Base-by-base conservation (phyloP, 1,140 invertebrate genomes). In the Nymphalis io region DNA sequence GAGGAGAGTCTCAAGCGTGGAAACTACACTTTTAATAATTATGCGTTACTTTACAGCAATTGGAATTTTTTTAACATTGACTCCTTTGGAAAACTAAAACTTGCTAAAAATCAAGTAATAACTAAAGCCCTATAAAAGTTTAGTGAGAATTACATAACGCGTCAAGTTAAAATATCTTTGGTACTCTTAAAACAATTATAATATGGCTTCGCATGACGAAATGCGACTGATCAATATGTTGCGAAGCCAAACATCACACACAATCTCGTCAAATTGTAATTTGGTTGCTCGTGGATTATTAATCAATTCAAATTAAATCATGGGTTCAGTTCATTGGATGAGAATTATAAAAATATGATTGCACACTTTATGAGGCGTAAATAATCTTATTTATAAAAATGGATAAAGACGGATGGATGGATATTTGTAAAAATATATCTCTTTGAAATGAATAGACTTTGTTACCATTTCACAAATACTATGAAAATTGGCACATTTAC, bases 181-280 rank as follows among this genome's bases (percentile, higher is more conserved):
- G 8, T 51, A 21, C 46, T 10, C 46, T 51, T 20, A 51, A 51
- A 51, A 51, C 46, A 55, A 55, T 55, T 55, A 55, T 16, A 33
- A 23, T 55, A 55, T 13, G 51, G 51, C 51, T 55, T 55, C 51
- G 3, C 51, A 55, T 16, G 51, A 55, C 27, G 27, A 55, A 55
- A 55, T 55, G 51, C 51, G 21, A 23, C 3, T 55, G 13, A 55
- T 55, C 51, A 55, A 27, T 55, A 55, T 2, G 10, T 27, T n/a
- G 51, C 21, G 20, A 55, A 55, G 51, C 51, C 51, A 55, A 23
- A 55, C 20, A 23, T 12, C 0, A 23, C 21, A 55, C 40, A 44
- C 51, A n/a, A 27, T 23, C 5, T 18, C 20, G 21, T 27, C 23
- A 55, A 55, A 55, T 27, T 55, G 51, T 55, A 33, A 55, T 55